phyloP scores from a whole-genome alignment of 1,140 invertebrate genomes.

The Drosophila arawakana region DNA sequence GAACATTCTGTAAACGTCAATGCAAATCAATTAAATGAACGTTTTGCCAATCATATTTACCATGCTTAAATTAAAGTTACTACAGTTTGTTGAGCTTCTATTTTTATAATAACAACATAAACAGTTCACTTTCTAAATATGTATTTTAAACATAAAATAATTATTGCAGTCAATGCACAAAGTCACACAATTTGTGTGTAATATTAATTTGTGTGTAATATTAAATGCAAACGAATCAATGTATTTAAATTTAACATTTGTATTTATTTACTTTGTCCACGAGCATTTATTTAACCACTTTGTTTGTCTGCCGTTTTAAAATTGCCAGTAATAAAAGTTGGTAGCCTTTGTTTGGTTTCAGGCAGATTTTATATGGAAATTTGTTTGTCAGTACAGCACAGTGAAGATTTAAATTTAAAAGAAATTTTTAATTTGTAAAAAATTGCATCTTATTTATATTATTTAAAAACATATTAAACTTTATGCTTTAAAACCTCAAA shows the following conservation, averaged over 20 bases:
- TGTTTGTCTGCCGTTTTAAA: neutral
- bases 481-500: too few relatives aligned
- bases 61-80: constrained; percentile 1
- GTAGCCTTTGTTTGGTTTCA: neutral
- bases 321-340: neutral
- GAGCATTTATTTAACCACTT: neutral
- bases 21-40: constrained; percentile 22
- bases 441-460: too few relatives aligned
- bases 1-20: constrained; percentile 13
- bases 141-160: constrained; percentile 19
- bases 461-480: too few relatives aligned
- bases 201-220: constrained; percentile 38
- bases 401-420: neutral
- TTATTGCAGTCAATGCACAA: constrained; percentile 10
- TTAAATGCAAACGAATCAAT: constrained; percentile 17
- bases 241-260: neutral
- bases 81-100: neutral
- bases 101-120: constrained; percentile 21
- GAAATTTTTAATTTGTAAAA: neutral
- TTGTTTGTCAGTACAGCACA: neutral
- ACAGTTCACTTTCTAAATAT: constrained; percentile 61
- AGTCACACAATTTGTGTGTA: constrained; percentile 27
- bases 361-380: neutral
- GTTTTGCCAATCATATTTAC: constrained; percentile 32
- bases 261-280: constrained; percentile 2